Conservation (phyloP, 2,797 vertebrate species). For the Brotula barbata region DNA sequence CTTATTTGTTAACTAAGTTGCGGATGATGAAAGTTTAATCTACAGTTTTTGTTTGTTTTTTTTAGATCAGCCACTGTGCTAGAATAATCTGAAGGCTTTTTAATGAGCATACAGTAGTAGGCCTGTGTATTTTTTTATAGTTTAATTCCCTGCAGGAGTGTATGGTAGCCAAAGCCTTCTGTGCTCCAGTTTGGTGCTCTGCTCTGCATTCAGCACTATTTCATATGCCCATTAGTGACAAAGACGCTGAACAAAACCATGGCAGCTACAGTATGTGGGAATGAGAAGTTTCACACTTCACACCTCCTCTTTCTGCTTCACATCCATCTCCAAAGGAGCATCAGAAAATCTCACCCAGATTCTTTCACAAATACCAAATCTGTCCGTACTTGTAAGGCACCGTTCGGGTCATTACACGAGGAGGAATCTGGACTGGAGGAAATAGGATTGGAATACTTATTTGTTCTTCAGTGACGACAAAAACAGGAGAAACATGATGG, state of each 20-base stretch:
- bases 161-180: constrained; percentile 62
- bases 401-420: too few species aligned
- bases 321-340: constrained; percentile 23
- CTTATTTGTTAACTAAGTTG: constrained; percentile 22
- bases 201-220: constrained; percentile 38
- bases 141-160: constrained; percentile 64
- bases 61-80: constrained; percentile 28
- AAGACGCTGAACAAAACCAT: constrained; percentile 34
- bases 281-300: constrained; percentile 43
- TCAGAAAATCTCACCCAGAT: constrained; percentile 7
- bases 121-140: constrained; percentile 57
- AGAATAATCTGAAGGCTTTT: constrained; percentile 59
- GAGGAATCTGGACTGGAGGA: too few species aligned
- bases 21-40: constrained; percentile 51
- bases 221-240: constrained; percentile 52
- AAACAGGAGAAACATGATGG: too few species aligned
- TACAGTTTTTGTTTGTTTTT: neutral
- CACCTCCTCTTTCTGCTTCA: constrained; percentile 36
- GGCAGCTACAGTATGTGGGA: constrained; percentile 26
- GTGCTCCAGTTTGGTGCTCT: constrained; percentile 28
- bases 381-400: neutral
- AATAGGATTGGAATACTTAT: too few species aligned
- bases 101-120: constrained; percentile 63
- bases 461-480: too few species aligned
- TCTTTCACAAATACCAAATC: neutral